Base-by-base conservation (phyloP, 2,797 vertebrate genomes). In the Siniperca obscura region DNA sequence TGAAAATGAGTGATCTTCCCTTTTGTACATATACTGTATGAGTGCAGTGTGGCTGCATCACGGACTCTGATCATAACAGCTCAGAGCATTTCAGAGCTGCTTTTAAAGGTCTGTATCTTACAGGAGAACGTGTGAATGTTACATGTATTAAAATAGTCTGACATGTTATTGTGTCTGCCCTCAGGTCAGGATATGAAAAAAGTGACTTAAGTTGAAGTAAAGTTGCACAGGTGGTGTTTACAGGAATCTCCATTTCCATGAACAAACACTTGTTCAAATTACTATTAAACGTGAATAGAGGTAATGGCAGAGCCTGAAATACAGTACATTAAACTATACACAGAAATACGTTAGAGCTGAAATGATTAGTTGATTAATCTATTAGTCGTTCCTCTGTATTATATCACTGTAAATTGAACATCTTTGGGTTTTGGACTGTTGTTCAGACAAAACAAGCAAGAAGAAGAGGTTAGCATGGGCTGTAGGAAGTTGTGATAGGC, bases 41-140 rank as follows among this genome's bases (percentile, higher is more conserved):
- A 65, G 52, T 48, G 36, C 27, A 55, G 21, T 25, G 46, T 44
- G 70, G 40, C 30, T 64, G 27, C 36, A 66, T 21, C n/a, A 25
- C 21, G 16, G 22, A 40, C 62, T 79, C 34, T 74, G 19, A 52
- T 25, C 53, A 38, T 36, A 46, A 67, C 72, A 62, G 19, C 42
- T 53, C 62, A 65, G 4, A 66, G 10, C 21, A 34, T 44, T 36
- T 52, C 57, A 48, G 70, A 42, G 42, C n/a, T 30, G 53, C 56
- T 44, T 66, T 44, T 17, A 34, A 34, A n/a, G 12, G 13, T 22
- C 25, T 30, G 22, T 13, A 21, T 42, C 34, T n/a, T 10, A 34
- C 52, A 60, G 16, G 17, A 44, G 53, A 19, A 50, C 59, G n/a
- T 48, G 53, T 59, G 61, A 70, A n/a, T 42, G 36, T 27, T 46